Base-by-base conservation (phyloP, 2,797 vertebrate species). In the Notolepis coatsorum region DNA sequence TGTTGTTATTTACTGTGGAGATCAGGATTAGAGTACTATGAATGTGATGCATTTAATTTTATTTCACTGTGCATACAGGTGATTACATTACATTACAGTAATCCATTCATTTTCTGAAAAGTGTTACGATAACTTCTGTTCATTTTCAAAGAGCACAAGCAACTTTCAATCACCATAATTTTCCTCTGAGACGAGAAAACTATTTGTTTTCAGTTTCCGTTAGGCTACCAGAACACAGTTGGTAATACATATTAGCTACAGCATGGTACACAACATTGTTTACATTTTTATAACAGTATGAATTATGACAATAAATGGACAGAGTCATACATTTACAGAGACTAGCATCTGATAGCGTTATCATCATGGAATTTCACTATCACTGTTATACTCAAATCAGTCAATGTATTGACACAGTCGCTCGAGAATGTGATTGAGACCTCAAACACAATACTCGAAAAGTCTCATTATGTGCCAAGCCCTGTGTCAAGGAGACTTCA, bases 1-100 rank as follows among this genome's bases (percentile, higher is more conserved):
- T 12, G 54, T 38, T 21, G 39, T 39, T 27, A 64, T 75, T 65
- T 62, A 60, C 42, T 76, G 52, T 48, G 30, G 55, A 66, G 59
- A 30, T 33, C 17, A 38, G 28, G 39, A 18, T 4, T 35, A n/a
- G 7, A 23, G 45, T 55, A 5, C n/a, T 35, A 70, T 48, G 13
- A 2, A 39, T 55, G 65, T 13, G n/a, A n/a, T n/a, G n/a, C n/a
- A n/a, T n/a, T n/a, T n/a, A n/a, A 25, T 46, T 59, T 68, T n/a
- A n/a, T 65, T 3, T 23, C 13, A 21, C 12, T 35, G 5, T 53
- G 54, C 45, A 47, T 69, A 33, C 49, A 47, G 20, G 64, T 21
- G 15, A 28, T 57, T 21, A 56, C n/a, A n/a, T n/a, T n/a, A n/a
- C n/a, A 9, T 37, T 35, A 62, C 9, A 56, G 41, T 51, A 27